Base-by-base conservation (phyloP, 2,113 vertebrate species). In the Lichenostomus cassidix region DNA sequence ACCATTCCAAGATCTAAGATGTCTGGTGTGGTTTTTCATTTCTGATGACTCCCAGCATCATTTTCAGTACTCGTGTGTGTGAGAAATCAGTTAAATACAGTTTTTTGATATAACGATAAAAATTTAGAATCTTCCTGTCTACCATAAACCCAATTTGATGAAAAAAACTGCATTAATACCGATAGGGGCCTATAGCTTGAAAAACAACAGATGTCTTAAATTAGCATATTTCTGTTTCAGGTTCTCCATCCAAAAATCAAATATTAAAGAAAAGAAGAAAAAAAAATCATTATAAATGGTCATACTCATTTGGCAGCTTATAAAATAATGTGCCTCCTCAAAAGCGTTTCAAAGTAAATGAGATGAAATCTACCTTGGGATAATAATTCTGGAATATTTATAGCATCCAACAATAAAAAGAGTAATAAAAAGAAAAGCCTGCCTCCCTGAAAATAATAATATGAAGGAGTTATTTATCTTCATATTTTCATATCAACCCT, bases 191-290 rank as follows among this genome's bases (percentile, higher is more conserved):
- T 93, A 90, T 95, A 95, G 78, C 81, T 96, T 79, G 78, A 93
- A 95, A 97, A 97, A 96, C 95, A 97, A 94, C 95, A 97, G 94
- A 96, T 97, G 92, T 96, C 93, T 96, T 93, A 92, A 96, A 93
- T 97, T 96, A 96, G 62, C 90, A 91, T 95, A 96, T 96, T 97
- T 95, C 88, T 94, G 84, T 95, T 96, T 95, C 83, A 76, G 91
- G 93, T 96, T 79, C 86, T 91, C 84, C 81, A 94, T 96, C 94
- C 93, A 96, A 97, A 94, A 96, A 90, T 71, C 60, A 91, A 89
- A 87, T 95, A 95, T 92, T 96, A 92, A 95, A 93, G 82, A 91
- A 93, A 94, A 95, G 86, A 89, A 80, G 79, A 91, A 95, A 96
- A 95, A 92, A 95, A 96, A 93, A 94, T 94, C 67, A 74, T 93